Conservation (phyloP, 2,888 invertebrate species). For the Drosophila koepferae region DNA sequence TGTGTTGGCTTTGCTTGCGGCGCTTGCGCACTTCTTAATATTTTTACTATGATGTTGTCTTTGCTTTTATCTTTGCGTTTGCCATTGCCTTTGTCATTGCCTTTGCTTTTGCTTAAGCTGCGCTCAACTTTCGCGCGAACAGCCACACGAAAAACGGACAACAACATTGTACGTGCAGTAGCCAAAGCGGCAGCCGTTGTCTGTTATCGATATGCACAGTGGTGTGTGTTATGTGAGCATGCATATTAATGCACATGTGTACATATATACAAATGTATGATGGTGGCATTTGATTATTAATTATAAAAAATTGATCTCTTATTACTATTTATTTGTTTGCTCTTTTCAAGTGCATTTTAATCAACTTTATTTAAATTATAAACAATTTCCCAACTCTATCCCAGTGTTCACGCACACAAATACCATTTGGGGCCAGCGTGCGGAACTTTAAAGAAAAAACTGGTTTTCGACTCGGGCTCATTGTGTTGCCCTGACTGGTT, state of each 20-base stretch:
- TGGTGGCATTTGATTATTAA: too few relatives aligned
- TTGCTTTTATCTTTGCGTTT: conserved; percentile 33
- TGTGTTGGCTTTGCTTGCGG: conserved; percentile 44
- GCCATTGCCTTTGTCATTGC: conserved; percentile 29
- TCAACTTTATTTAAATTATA: neutral
- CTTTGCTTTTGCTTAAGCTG: conserved; percentile 47
- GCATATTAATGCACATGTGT: neutral
- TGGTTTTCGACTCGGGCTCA: conserved; percentile 70
- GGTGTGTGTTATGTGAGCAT: conserved; percentile 10
- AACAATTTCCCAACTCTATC: neutral
- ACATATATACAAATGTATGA: too few relatives aligned
- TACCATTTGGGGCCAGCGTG: conserved; percentile 56
- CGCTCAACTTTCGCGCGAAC: conserved; percentile 73
- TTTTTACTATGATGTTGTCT: conserved; percentile 40
- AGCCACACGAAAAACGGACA: conserved; percentile 23
- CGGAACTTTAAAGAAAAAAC: conserved; percentile 65
- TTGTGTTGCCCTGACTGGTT: conserved; percentile 59
- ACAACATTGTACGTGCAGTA: conserved; percentile 56
- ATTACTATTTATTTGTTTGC: neutral
- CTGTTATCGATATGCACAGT: conserved; percentile 34
- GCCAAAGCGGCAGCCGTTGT: conserved; percentile 52
- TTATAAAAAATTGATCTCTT: too few relatives aligned
- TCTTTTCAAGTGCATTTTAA: neutral
- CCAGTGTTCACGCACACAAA: conserved; percentile 51
- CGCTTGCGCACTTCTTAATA: conserved; percentile 59